Conservation (phyloP, 1,140 invertebrate genomes). For the Pogonognathellus flavescens region DNA sequence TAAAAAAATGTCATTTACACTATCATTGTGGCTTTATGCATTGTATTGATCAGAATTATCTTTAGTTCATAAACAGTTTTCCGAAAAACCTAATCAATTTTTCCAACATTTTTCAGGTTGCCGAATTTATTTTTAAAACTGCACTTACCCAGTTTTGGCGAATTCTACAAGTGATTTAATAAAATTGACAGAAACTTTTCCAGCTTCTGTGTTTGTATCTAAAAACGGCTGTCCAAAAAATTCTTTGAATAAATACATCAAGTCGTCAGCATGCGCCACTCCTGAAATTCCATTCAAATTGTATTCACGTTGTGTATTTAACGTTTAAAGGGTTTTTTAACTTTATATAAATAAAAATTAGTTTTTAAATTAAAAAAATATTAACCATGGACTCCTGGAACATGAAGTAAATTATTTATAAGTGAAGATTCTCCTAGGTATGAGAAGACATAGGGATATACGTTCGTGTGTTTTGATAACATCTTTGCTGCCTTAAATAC, state of each 20-base stretch:
- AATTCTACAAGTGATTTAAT: not conserved
- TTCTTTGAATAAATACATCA: not conserved
- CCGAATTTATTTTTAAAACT: too few relatives aligned
- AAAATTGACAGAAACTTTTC: not conserved
- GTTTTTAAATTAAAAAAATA: not conserved
- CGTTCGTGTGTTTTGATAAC: not conserved
- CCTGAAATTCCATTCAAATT: not conserved
- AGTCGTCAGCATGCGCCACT: not conserved
- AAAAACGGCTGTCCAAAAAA: not conserved
- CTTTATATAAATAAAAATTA: not conserved
- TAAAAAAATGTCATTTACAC: too few relatives aligned
- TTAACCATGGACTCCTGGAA: not conserved
- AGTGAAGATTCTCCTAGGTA: not conserved
- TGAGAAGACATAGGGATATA: not conserved
- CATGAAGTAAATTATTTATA: not conserved
- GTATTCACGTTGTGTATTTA: too few relatives aligned
- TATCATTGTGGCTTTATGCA: too few relatives aligned
- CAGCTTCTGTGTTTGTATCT: not conserved
- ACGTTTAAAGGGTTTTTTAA: too few relatives aligned
- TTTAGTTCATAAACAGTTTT: too few relatives aligned
- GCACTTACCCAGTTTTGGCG: not conserved
- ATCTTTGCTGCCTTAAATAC: not conserved
- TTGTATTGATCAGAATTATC: too few relatives aligned
- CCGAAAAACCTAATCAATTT: too few relatives aligned
- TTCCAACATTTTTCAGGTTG: too few relatives aligned